Evolutionary conservation across 2,797 vertebrate genomes (phyloP).

Genomic region (Dryobates pubescens): DNA sequence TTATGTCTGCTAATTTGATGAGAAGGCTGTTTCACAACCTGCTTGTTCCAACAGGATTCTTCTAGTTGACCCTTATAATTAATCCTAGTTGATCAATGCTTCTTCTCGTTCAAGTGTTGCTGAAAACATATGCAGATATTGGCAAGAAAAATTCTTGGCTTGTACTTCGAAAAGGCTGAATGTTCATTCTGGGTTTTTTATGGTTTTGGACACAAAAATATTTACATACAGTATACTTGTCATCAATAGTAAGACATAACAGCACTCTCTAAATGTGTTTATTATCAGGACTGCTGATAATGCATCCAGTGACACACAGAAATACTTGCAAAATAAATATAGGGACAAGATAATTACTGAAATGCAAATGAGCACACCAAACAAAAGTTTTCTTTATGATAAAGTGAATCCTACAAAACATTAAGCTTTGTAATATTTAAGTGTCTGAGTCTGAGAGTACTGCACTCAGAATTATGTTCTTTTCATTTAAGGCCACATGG

Average conservation of each 20-base stretch:
- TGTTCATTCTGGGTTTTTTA: background rate
- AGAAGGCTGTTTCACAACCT: background rate
- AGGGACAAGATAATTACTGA: background rate
- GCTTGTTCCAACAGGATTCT: background rate
- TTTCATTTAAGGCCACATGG: background rate
- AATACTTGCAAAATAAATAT: background rate
- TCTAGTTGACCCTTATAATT: background rate
- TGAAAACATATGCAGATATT: background rate
- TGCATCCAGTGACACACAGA: background rate
- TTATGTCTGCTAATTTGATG: background rate
- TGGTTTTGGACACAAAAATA: background rate
- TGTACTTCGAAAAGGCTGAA: background rate
- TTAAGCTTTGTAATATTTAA: background rate
- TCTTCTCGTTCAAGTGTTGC: background rate
- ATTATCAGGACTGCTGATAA: background rate
- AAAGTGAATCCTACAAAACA: background rate
- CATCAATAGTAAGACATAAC: background rate
- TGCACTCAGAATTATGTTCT: background rate
- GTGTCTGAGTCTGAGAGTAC: background rate
- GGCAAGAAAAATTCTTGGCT: background rate
- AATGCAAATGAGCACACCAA: background rate
- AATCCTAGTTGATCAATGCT: background rate
- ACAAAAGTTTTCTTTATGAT: background rate
- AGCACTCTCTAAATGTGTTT: background rate
- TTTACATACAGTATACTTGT: background rate